Conservation (phyloP, 2,797 vertebrate genomes). For the Microctenopoma lineatum region DNA sequence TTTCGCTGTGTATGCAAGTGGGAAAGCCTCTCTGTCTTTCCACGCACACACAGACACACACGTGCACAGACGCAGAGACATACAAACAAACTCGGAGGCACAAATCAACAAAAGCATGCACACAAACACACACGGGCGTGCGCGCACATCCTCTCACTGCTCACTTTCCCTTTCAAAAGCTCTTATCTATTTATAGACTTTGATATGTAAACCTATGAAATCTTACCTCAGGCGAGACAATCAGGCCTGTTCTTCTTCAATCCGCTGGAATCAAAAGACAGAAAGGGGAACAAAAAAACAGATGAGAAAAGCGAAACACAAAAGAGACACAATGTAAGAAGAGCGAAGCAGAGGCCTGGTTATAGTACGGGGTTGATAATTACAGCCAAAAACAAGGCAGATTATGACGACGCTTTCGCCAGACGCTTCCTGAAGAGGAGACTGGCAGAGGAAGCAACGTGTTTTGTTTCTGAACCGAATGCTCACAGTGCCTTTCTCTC, state of each 20-base stretch:
- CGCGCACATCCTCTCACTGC: constrained; percentile 55
- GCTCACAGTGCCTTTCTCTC: constrained; percentile 63
- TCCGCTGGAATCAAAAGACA: constrained; percentile 80
- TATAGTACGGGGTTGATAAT: constrained; percentile 77
- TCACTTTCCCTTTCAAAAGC: constrained; percentile 82
- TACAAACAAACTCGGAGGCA: constrained; percentile 51
- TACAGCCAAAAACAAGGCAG: constrained; percentile 79
- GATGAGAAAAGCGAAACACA: constrained; percentile 78
- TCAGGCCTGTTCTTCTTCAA: constrained; percentile 82
- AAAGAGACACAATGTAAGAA: constrained; percentile 78
- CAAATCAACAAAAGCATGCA: constrained; percentile 23
- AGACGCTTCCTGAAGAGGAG: constrained; percentile 74
- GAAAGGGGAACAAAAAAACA: constrained; percentile 77
- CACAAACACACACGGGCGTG: constrained; percentile 20
- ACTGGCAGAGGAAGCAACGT: constrained; percentile 68
- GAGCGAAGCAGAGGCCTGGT: constrained; percentile 67
- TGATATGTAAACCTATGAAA: constrained; percentile 87
- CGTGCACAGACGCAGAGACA: constrained; percentile 35
- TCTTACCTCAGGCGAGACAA: constrained; percentile 85
- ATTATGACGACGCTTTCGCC: constrained; percentile 72
- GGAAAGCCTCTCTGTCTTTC: constrained; percentile 76
- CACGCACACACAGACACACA: constrained; percentile 41
- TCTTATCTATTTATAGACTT: constrained; percentile 87
- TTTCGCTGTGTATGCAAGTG: constrained; percentile 80
- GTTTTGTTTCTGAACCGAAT: constrained; percentile 75